Evolutionary conservation across 2,888 invertebrate species (phyloP), one percentile per base, ranked within the genome.

Genomic region (Conchocele bisecta): DNA sequence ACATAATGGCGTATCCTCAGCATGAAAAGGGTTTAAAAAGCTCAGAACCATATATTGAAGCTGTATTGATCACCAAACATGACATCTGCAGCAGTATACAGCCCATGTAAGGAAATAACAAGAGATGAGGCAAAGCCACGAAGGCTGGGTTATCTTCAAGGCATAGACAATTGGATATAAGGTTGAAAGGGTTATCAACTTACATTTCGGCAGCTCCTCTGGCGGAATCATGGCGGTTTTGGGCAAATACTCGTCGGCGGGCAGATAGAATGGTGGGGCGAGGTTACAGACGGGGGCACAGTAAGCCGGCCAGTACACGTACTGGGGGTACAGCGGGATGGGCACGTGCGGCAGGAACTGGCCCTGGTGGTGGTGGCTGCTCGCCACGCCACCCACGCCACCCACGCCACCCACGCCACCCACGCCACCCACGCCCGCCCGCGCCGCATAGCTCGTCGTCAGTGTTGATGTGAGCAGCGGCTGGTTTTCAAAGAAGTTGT

Each of bases 161-260:
- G n/a, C n/a, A n/a, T n/a, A n/a, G n/a, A n/a, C n/a, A n/a, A n/a
- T n/a, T n/a, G n/a, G n/a, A n/a, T n/a, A n/a, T n/a, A n/a, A n/a
- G n/a, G n/a, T n/a, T n/a, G n/a, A n/a, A n/a, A n/a, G n/a, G 6
- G 24, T 9, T 28, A 6, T 26, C 54, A 73, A 87, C 89, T 89
- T 83, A 89, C 89, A 89, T 71, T 84, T 84, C 54, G 83, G 81
- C 11, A 89, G 81, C 70, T 89, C 86, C 31, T 84, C 76, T 26
- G 87, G 86, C 39, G 89, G 88, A 46, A 88, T 82, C 87, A 88
- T 85, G 66, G 85, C 84, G 15, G 79, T 79, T 68, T 84, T 86
- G 44, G 86, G 85, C 56, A 87, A 61, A n/a, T 60, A 64, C 31
- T 69, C 75, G 58, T 85, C 82, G 22, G 83, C 75, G 57, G 81